phyloP scores from a whole-genome alignment of 2,888 invertebrate genomes.

The Apamea monoglypha region DNA sequence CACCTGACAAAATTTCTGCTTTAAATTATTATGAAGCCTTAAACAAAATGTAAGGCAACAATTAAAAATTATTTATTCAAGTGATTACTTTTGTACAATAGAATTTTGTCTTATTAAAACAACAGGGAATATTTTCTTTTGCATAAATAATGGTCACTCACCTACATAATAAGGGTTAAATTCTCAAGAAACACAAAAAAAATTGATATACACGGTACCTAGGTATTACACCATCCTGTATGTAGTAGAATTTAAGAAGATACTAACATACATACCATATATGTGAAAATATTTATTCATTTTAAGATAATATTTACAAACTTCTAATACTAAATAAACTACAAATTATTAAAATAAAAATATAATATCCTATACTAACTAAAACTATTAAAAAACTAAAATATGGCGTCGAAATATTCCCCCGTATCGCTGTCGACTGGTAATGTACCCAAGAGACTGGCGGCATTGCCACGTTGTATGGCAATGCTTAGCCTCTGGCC shows the following conservation, averaged over 20 bases:
- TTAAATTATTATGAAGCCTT: slow-evolving; percentile 15
- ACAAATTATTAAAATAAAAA: too few relatives aligned
- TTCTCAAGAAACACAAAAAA: neutral
- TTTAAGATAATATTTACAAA: too few relatives aligned
- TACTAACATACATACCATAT: too few relatives aligned
- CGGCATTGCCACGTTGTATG: too few relatives aligned
- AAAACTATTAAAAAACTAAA: too few relatives aligned
- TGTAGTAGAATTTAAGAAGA: neutral
- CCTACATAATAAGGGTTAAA: neutral
- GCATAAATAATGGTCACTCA: neutral
- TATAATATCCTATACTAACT: too few relatives aligned
- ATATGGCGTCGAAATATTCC: too few relatives aligned
- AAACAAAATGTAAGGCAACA: slow-evolving; percentile 53
- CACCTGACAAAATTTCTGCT: slow-evolving; percentile 27
- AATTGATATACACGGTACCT: neutral
- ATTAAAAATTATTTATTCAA: slow-evolving; percentile 41
- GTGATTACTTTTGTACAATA: slow-evolving; percentile 18
- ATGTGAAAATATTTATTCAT: too few relatives aligned
- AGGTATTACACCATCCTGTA: neutral
- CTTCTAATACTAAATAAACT: too few relatives aligned
- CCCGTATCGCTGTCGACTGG: too few relatives aligned
- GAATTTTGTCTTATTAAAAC: neutral
- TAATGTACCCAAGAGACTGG: too few relatives aligned
- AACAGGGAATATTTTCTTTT: neutral
- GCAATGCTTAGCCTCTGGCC: too few relatives aligned